Base-by-base conservation (phyloP, 2,888 invertebrate species). In the Coremacera marginata region DNA sequence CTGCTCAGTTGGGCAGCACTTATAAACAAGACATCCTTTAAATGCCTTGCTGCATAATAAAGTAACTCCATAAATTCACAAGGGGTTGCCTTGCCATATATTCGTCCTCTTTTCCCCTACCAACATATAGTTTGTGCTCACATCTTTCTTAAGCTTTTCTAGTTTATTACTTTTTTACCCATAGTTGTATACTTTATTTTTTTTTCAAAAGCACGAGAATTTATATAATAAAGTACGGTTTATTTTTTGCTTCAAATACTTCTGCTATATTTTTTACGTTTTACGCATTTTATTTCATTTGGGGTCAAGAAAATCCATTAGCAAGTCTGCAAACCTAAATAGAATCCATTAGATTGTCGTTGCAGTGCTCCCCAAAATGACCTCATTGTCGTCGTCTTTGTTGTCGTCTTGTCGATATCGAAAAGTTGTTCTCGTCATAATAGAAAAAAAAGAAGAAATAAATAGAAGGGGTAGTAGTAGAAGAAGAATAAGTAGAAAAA, bases 291-390 rank as follows among this genome's bases (percentile, higher is more conserved):
- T 75, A 78, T 86, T 86, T 84, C 84, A 87, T 88, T 88, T 88
- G 83, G 86, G 88, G 88, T 88, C 88, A 88, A 87, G 88, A 86
- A 88, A 88, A 87, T 86, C 88, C 89, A 88, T 88, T 88, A 88
- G 87, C 85, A 87, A 85, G 86, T 84, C 84, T 81, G 83, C 85
- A 86, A 87, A 88, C 86, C 87, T 88, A 86, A 88, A 88, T 87
- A 85, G 88, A 88, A 87, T 88, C 88, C 88, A 88, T 88, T 88
- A 88, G 86, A 85, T n/a, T 79, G 22, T 44, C 57, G 57, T 25
- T 27, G 57, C 19, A 14, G 9, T 60, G 25, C 19, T 3, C 57
- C 22, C 14, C 25, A 22, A 44, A 44, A 19, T 9, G 25, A 25
- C 1, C 19, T 60, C 57, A 11, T 25, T 22, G 57, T 19, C 37